Percentiles rank a stretch among this genome's conserved stretches.
These are phyloP conservation scores for Anarsia innoxiella DNA, from an alignment of 2,888 invertebrate species.

Conservation along the genomic window DNA sequence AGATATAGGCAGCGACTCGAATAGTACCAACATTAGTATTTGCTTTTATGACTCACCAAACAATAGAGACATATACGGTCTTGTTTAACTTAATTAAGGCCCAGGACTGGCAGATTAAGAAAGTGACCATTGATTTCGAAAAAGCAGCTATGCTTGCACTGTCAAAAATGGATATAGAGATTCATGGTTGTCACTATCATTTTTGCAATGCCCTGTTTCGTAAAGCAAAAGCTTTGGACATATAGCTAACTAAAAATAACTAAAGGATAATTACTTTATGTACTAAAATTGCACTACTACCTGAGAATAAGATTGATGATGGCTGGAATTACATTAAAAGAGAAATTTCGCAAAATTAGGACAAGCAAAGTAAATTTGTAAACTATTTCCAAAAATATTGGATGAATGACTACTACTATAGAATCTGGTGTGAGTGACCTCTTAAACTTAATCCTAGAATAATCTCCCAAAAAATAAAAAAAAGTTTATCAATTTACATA, in stretches of 20 bases:
- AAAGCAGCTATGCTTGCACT: not conserved
- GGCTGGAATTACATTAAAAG: constrained; percentile 4
- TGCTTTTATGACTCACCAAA: constrained; percentile 2
- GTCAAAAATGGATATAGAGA: not conserved
- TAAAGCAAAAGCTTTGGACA: constrained; percentile 1
- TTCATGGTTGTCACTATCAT: constrained; percentile 1
- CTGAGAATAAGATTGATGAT: constrained; percentile 1
- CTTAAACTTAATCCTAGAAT: no score
- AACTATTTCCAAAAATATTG: not conserved
- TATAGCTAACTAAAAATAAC: constrained; percentile 1
- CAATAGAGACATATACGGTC: not conserved
- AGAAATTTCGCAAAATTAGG: constrained; percentile 1
- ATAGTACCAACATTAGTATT: constrained; percentile 1
- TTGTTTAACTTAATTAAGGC: constrained; percentile 1
- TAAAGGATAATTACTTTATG: constrained; percentile 3
- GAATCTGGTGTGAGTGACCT: constrained; percentile 9
- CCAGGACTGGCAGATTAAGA: not conserved
- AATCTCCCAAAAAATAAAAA: no score
- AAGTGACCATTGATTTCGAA: constrained; percentile 6
- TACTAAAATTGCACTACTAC: constrained; percentile 3
- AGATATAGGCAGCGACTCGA: constrained; percentile 1
- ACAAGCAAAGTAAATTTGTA: constrained; percentile 2
- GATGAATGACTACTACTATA: constrained; percentile 6
- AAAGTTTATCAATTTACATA: no score
- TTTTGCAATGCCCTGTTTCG: constrained; percentile 1